Evolutionary conservation across 2,113 vertebrate genomes (phyloP).

Genomic region (Parus major): DNA sequence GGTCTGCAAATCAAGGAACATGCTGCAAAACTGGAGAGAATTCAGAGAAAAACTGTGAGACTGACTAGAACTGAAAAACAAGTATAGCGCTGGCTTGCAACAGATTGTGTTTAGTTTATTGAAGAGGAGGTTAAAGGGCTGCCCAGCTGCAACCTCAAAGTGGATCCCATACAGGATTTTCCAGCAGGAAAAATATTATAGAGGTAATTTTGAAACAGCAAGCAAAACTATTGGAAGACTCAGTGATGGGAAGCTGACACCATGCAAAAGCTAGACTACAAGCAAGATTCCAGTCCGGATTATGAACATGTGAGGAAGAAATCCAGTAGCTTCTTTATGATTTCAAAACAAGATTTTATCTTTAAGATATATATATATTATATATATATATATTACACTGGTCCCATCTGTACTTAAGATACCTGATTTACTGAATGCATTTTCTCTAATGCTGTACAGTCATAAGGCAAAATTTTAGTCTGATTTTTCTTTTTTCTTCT

Average conservation of each 20-base stretch:
- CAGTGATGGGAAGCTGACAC: neutral
- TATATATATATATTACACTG: no score
- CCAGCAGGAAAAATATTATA: neutral
- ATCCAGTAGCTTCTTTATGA: neutral
- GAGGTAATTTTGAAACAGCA: neutral
- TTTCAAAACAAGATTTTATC: neutral
- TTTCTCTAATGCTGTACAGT: neutral
- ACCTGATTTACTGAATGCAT: neutral
- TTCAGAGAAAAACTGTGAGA: neutral
- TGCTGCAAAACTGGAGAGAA: neutral
- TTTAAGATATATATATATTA: neutral
- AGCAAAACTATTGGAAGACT: neutral
- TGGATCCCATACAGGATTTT: neutral
- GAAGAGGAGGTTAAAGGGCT: neutral
- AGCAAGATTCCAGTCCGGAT: neutral
- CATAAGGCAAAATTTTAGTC: slow-evolving; percentile 49
- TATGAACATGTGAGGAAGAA: neutral
- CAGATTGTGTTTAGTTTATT: neutral
- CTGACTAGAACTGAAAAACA: neutral
- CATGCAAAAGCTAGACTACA: neutral
- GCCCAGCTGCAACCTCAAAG: neutral
- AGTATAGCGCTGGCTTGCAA: neutral
- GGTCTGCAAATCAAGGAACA: neutral
- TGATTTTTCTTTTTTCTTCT: neutral
- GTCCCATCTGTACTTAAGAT: neutral